A percentile compares a stretch with the other conserved stretches of the same genome.
Conservation (phyloP, 2,113 vertebrate species). For the Heterochromis multidens region DNA sequence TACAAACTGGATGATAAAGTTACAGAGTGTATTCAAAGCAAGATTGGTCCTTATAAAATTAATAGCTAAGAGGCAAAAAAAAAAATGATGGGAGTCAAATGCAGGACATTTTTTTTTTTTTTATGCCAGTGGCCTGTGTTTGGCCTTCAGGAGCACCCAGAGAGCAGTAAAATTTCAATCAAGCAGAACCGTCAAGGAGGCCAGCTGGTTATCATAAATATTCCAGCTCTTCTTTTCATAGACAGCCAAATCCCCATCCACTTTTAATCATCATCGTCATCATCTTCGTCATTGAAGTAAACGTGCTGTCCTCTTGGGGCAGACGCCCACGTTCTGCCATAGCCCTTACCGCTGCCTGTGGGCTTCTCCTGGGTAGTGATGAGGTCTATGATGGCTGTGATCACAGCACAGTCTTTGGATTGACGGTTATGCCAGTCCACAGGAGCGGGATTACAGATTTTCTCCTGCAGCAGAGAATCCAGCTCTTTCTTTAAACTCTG, state of each 20-base stretch:
- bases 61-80: background rate
- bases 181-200: background rate
- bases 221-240: background rate
- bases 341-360: background rate
- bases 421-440: conserved; percentile 87
- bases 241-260: background rate
- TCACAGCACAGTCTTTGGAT: conserved; percentile 90
- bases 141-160: background rate
- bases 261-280: conserved; percentile 72
- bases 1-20: background rate
- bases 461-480: conserved; percentile 88
- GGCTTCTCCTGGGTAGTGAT: conserved; percentile 92
- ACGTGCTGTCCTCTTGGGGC: conserved; percentile 59
- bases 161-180: background rate
- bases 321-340: conserved; percentile 58
- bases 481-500: conserved; percentile 90
- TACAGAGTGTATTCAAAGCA: background rate
- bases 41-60: background rate
- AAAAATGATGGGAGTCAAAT: background rate
- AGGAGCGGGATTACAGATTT: conserved; percentile 88
- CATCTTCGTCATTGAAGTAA: conserved; percentile 66
- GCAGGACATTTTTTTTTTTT: background rate
- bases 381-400: conserved; percentile 93
- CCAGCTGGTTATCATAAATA: conserved; percentile 19
- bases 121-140: background rate